Percentiles rank a stretch among this genome's conserved stretches.
phyloP scores from a whole-genome alignment of 2,888 invertebrate species.

The Phaonia tiefii region DNA sequence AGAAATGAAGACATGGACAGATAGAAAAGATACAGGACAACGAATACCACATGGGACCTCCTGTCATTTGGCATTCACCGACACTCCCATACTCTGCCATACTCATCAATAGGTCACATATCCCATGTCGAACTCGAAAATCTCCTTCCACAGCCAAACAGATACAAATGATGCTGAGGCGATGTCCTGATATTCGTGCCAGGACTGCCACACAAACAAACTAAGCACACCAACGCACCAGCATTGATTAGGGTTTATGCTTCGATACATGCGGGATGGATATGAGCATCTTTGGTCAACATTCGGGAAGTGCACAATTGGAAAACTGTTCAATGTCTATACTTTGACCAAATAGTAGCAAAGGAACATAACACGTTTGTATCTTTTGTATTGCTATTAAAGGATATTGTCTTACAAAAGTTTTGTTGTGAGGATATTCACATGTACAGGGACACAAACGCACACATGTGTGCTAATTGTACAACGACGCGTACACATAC shows the following conservation, averaged over 20 bases:
- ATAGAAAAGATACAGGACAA: conserved; percentile 28
- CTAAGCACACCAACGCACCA: conserved; percentile 63
- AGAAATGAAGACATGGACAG: conserved; percentile 21
- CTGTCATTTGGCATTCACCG: conserved; percentile 71
- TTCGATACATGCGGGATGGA: not conserved
- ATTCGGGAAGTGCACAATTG: conserved; percentile 40
- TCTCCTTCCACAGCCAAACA: conserved; percentile 16
- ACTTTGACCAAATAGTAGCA: conserved; percentile 31
- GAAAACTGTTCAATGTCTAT: conserved; percentile 20
- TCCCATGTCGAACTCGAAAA: conserved; percentile 57
- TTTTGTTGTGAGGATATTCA: conserved; percentile 2
- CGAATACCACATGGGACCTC: conserved; percentile 74
- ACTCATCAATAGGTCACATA: conserved; percentile 70
- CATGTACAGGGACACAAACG: not conserved
- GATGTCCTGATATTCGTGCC: conserved; percentile 38
- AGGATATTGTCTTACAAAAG: conserved; percentile 27
- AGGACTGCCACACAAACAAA: conserved; percentile 60
- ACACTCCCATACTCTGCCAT: not conserved
- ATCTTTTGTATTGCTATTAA: conserved; percentile 5
- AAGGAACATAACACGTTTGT: conserved; percentile 22
- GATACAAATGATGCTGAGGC: conserved; percentile 8
- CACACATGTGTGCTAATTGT: conserved; percentile 25
- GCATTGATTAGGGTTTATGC: conserved; percentile 77
- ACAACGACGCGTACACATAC: conserved; percentile 58
- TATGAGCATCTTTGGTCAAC: conserved; percentile 44